Conservation (phyloP, 2,113 vertebrate species). For the Vireo altiloquus region DNA sequence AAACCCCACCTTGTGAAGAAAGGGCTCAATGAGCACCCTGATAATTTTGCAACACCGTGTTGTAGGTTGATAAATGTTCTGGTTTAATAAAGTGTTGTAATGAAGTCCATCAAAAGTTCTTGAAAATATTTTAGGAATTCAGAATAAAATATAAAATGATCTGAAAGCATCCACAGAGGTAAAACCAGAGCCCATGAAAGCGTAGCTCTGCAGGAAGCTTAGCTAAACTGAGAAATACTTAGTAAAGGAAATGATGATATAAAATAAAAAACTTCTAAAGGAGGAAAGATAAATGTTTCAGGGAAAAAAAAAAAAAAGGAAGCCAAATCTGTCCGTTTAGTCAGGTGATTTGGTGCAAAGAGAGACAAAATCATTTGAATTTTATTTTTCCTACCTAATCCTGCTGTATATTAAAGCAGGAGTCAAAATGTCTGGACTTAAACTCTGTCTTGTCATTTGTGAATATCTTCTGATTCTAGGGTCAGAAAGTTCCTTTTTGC, state of each 20-base stretch:
- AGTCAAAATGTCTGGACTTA: not conserved
- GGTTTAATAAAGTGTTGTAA: not conserved
- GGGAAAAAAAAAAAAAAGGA: fast-evolving
- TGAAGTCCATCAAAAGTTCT: not conserved
- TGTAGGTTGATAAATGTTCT: not conserved
- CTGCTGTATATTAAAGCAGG: not conserved
- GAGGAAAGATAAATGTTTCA: not conserved
- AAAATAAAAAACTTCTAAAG: not conserved
- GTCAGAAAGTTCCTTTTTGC: not conserved
- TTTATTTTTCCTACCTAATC: not conserved
- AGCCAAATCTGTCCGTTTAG: not conserved
- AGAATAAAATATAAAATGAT: not conserved
- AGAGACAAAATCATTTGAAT: not conserved
- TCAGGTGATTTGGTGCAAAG: not conserved
- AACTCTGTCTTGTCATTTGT: not conserved
- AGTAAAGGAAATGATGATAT: not conserved
- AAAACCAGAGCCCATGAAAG: not conserved
- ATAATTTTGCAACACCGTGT: not conserved
- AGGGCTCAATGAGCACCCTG: not conserved
- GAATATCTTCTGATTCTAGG: not conserved
- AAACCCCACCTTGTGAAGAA: not conserved
- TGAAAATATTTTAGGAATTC: not conserved
- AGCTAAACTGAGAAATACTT: not conserved
- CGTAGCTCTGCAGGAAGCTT: not conserved
- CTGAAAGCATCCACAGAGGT: not conserved